Conservation (phyloP, 1,140 invertebrate genomes). For the Phenacoccus solenopsis region DNA sequence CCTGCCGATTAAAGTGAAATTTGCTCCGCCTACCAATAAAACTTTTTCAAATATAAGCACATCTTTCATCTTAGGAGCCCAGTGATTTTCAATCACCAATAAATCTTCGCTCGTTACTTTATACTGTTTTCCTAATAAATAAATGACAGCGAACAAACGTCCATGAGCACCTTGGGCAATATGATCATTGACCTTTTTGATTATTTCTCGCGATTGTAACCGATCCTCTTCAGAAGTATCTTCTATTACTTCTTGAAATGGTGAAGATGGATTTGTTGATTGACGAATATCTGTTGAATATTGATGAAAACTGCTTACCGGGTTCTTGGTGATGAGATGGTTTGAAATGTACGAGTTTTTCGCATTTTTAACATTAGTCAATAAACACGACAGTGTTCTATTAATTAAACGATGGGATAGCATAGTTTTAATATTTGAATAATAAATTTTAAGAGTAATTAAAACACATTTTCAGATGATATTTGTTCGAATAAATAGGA, state of each 20-base stretch:
- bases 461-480: too few relatives aligned
- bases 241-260: slow-evolving; percentile 11
- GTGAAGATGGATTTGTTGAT: not conserved
- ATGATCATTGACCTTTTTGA: slow-evolving; percentile 31
- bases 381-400: too few relatives aligned
- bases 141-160: slow-evolving; percentile 73
- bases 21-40: slow-evolving; percentile 62
- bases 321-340: too few relatives aligned
- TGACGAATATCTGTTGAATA: too few relatives aligned
- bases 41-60: slow-evolving; percentile 73
- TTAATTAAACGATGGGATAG: too few relatives aligned
- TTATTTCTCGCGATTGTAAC: slow-evolving; percentile 37
- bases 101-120: slow-evolving; percentile 79
- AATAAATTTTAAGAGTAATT: too few relatives aligned
- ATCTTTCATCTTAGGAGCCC: slow-evolving; percentile 72
- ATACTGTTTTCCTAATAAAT: slow-evolving; percentile 70
- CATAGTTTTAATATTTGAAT: too few relatives aligned
- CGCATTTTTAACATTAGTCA: too few relatives aligned
- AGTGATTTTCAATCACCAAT: slow-evolving; percentile 66
- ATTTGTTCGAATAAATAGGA: too few relatives aligned
- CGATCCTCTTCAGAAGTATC: not conserved
- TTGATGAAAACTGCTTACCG: too few relatives aligned
- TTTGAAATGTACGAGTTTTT: too few relatives aligned
- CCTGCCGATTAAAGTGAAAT: slow-evolving; percentile 73
- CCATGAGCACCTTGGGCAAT: slow-evolving; percentile 38